Evolutionary conservation across 2,888 invertebrate species (phyloP).

Genomic region (Cantharis lateralis): DNA sequence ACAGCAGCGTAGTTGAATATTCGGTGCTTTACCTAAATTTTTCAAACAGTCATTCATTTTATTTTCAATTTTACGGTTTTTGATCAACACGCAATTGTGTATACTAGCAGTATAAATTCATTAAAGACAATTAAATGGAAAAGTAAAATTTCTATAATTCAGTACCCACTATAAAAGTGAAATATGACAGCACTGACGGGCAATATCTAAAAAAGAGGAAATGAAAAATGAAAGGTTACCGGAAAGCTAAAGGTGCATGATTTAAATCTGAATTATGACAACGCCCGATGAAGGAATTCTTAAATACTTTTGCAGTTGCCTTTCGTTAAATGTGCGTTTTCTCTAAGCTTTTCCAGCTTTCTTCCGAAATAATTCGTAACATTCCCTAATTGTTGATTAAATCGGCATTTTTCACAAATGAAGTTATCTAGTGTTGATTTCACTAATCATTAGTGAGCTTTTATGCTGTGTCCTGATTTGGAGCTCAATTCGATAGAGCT

Average conservation of each 20-base stretch:
- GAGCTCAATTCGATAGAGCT: not conserved
- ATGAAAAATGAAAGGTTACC: constrained; percentile 12
- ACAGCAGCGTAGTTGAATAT: no score
- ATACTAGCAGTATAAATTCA: not conserved
- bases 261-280: constrained; percentile 8
- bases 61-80: not conserved
- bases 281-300: not conserved
- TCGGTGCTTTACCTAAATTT: no score
- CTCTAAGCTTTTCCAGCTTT: not conserved
- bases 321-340: not conserved
- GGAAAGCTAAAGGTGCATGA: constrained; percentile 12
- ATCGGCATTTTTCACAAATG: not conserved
- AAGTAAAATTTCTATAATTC: not conserved
- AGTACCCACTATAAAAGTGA: constrained; percentile 5
- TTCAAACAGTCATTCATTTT: not conserved
- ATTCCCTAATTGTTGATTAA: not conserved
- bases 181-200: not conserved
- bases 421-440: not conserved
- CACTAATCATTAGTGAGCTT: not conserved
- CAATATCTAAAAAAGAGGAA: constrained; percentile 1
- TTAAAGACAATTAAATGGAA: not conserved
- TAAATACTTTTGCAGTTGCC: not conserved
- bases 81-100: not conserved
- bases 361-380: not conserved
- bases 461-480: not conserved